A percentile compares a stretch with the other conserved stretches of the same genome.
Conservation (phyloP, 2,797 vertebrate genomes). For the Propithecus perrieri region DNA sequence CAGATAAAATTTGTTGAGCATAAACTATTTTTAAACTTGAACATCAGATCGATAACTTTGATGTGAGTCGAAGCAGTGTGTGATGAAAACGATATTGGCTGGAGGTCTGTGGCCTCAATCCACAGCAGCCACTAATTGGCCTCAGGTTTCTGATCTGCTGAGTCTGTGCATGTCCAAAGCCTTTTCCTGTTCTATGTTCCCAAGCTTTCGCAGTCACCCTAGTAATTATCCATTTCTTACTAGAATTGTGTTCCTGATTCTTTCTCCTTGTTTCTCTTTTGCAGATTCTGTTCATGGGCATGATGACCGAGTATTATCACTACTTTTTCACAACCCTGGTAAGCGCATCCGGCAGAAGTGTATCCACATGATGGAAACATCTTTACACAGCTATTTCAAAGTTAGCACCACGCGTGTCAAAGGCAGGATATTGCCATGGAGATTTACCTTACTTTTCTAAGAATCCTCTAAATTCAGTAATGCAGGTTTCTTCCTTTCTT, state of each 20-base stretch:
- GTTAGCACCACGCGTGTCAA: neutral
- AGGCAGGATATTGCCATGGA: neutral
- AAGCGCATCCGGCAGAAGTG: slow-evolving; percentile 76
- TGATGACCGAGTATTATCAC: slow-evolving; percentile 99
- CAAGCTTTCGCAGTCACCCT: neutral
- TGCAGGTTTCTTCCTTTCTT: too few relatives aligned
- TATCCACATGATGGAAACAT: neutral
- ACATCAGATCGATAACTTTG: neutral
- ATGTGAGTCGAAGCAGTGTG: neutral
- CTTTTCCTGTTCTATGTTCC: neutral
- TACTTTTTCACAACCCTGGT: slow-evolving; percentile 99
- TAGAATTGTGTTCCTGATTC: neutral
- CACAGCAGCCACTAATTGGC: neutral
- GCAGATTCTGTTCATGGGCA: slow-evolving; percentile 98
- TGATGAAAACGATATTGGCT: neutral
- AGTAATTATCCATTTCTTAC: neutral
- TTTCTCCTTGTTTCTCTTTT: slow-evolving; percentile 57
- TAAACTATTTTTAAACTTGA: neutral
- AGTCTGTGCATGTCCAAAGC: neutral
- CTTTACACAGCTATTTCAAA: neutral
- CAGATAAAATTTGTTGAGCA: neutral
- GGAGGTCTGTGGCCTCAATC: neutral
- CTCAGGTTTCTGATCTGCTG: neutral
- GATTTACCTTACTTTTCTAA: neutral
- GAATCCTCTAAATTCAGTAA: neutral